Evolutionary conservation across 2,113 vertebrate genomes (phyloP).

Genomic region (Raja brachyura): DNA sequence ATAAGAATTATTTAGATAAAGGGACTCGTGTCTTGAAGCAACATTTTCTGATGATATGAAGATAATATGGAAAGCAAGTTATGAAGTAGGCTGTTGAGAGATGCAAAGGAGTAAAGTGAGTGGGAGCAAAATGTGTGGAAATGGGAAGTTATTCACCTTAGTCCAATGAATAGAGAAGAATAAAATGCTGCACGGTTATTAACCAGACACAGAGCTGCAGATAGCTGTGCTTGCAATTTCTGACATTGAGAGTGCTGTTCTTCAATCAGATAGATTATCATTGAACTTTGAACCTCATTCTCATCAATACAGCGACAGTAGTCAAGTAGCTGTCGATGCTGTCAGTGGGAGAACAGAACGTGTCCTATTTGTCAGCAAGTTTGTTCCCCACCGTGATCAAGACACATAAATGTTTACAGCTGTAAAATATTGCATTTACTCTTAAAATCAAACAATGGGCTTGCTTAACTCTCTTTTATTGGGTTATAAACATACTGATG

Average conservation of each 20-base stretch:
- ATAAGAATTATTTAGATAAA: too few relatives aligned
- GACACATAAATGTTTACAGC: background rate
- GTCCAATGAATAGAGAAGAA: too few relatives aligned
- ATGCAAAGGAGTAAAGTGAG: too few relatives aligned
- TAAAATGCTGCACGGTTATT: background rate
- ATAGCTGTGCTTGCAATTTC: background rate
- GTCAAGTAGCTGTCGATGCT: background rate
- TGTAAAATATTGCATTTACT: slow-evolving; percentile 11
- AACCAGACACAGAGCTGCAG: background rate
- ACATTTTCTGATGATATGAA: too few relatives aligned
- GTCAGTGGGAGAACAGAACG: slow-evolving; percentile 13
- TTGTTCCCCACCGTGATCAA: background rate
- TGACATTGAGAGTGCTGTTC: background rate
- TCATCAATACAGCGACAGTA: background rate
- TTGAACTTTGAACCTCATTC: slow-evolving; percentile 8
- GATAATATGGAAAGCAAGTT: too few relatives aligned
- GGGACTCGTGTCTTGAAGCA: too few relatives aligned
- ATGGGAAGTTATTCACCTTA: too few relatives aligned
- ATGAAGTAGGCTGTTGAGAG: too few relatives aligned
- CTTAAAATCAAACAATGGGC: background rate
- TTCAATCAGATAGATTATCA: slow-evolving; percentile 16
- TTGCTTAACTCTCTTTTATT: background rate
- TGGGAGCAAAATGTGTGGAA: too few relatives aligned
- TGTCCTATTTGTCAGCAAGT: slow-evolving; percentile 19
- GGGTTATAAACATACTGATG: slow-evolving; percentile 24